These are phyloP conservation scores for Octopus sinensis DNA, from an alignment of 1,140 invertebrate species.

Conservation along the genomic window DNA sequence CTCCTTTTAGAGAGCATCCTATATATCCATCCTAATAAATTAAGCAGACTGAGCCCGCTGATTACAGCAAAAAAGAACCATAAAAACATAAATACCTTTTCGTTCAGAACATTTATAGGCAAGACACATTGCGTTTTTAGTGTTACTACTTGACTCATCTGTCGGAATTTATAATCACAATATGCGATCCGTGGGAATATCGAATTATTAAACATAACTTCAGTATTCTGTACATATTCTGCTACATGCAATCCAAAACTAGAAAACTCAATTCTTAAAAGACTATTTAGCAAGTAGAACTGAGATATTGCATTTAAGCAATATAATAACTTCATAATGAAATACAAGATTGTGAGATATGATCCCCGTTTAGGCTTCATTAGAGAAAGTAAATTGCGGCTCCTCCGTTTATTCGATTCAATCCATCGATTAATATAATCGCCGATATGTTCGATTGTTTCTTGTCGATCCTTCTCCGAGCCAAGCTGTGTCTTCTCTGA, in stretches of 20 bases:
- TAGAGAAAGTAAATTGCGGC: constrained; percentile 32
- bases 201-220: constrained; percentile 19
- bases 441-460: constrained; percentile 38
- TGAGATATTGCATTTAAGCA: constrained; percentile 38
- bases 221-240: background rate
- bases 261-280: constrained; percentile 25
- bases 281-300: constrained; percentile 44
- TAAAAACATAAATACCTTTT: constrained; percentile 56
- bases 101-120: constrained; percentile 62
- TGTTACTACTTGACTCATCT: constrained; percentile 46
- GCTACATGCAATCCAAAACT: constrained; percentile 43
- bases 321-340: constrained; percentile 47
- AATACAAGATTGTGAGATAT: constrained; percentile 57
- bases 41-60: background rate
- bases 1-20: background rate
- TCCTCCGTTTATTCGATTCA: constrained; percentile 30
- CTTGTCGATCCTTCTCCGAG: constrained; percentile 34
- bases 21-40: background rate
- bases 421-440: constrained; percentile 44
- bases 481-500: constrained; percentile 58
- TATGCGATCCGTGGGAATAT: constrained; percentile 58
- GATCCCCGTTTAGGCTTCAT: constrained; percentile 53
- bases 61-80: constrained; percentile 38
- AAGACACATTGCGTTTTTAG: constrained; percentile 58
- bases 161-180: constrained; percentile 60